These are phyloP conservation scores for Orchesellides sinensis DNA, from an alignment of 2,888 invertebrate genomes.

Conservation along the genomic window DNA sequence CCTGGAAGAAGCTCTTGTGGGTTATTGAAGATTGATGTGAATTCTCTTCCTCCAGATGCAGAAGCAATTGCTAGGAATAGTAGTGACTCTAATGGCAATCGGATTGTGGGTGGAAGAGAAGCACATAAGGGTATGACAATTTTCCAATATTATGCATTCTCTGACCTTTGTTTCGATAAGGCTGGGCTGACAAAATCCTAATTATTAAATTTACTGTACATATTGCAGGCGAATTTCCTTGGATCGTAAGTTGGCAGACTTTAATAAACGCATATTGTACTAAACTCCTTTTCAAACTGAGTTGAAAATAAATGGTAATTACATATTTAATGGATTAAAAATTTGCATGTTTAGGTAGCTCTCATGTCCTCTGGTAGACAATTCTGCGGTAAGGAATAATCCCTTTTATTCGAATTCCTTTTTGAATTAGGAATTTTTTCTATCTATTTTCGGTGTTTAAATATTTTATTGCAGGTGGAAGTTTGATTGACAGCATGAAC, in stretches of 20 bases:
- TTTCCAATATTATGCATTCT: too few relatives aligned
- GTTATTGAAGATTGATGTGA: conserved; percentile 12
- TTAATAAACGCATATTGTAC: background rate
- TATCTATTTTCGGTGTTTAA: too few relatives aligned
- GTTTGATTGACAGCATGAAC: conserved; percentile 72
- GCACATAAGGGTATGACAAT: conserved; percentile 46
- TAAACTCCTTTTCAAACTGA: background rate
- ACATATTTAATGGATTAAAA: background rate
- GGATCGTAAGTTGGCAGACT: conserved; percentile 74
- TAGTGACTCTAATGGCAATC: conserved; percentile 4
- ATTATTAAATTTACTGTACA: conserved; percentile 11
- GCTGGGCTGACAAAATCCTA: too few relatives aligned
- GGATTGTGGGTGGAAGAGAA: conserved; percentile 71
- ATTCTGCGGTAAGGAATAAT: conserved; percentile 56
- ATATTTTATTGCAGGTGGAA: conserved; percentile 65
- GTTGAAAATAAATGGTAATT: background rate
- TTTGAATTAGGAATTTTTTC: too few relatives aligned
- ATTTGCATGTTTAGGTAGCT: conserved; percentile 63
- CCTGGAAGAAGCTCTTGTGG: background rate
- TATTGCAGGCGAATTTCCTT: conserved; percentile 71
- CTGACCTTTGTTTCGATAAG: too few relatives aligned
- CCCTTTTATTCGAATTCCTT: too few relatives aligned
- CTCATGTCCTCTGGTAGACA: conserved; percentile 72
- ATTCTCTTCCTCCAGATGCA: background rate
- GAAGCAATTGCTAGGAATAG: too few relatives aligned